Conservation (phyloP, 92 coral and sea anemone genomes). For the Diadumene lineata region DNA sequence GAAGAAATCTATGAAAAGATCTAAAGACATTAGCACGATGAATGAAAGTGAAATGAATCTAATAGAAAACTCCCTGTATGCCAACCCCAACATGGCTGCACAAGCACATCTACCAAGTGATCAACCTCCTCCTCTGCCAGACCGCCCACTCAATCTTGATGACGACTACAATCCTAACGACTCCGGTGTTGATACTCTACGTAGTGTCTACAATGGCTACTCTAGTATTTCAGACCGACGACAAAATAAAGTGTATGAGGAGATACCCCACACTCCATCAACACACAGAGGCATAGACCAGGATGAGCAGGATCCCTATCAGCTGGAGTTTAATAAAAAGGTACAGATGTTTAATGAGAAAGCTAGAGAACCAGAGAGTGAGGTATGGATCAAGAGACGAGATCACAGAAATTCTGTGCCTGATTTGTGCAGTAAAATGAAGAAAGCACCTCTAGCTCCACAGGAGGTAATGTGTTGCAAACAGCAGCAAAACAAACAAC, state of each 20-base stretch:
- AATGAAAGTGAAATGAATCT: conserved; percentile 78
- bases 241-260: conserved; percentile 39
- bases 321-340: conserved; percentile 67
- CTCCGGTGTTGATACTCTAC: conserved; percentile 62
- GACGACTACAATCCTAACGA: conserved; percentile 56
- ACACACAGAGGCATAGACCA: not conserved
- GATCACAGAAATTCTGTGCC: conserved; percentile 71
- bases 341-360: conserved; percentile 70
- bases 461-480: conserved; percentile 69
- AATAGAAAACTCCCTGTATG: conserved; percentile 83
- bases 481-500: not conserved
- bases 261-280: conserved; percentile 23
- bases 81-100: conserved; percentile 63
- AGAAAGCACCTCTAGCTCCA: conserved; percentile 85
- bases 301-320: conserved; percentile 66
- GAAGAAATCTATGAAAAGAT: conserved; percentile 65
- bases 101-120: not conserved
- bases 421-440: conserved; percentile 60
- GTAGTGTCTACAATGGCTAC: conserved; percentile 65
- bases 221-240: conserved; percentile 16
- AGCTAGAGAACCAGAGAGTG: conserved; percentile 28
- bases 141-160: conserved; percentile 43
- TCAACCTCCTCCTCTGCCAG: conserved; percentile 62
- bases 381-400: conserved; percentile 75
- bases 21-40: conserved; percentile 61